Base-by-base conservation (phyloP, 1,140 invertebrate species). In the Rhopalosiphum maidis region DNA sequence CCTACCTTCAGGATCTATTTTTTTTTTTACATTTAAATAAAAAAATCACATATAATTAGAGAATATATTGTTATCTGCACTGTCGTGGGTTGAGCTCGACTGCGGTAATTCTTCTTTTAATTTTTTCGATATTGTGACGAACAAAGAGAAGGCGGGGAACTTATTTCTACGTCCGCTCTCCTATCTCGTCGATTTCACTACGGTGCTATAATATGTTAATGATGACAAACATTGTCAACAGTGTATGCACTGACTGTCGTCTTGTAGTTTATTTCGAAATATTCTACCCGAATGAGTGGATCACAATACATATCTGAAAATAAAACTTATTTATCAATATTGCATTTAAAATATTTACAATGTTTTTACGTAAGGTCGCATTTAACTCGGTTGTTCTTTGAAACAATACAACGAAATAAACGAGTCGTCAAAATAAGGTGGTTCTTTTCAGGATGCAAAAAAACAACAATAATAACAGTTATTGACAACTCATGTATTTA, bases 401-500 rank as follows among this genome's bases (percentile, higher is more conserved):
- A 60, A 60, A 60, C 30, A 30, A 11, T 35, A 77, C n/a, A n/a
- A 77, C 22, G 15, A n/a, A n/a, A 77, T 22, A 5, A 77, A 77
- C 15, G 11, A 22, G 37, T 43, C 23, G 41, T 23, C 41, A 6
- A 41, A n/a, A 43, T 25, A 43, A 7, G 22, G 9, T 43, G 30
- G 15, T 85, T 85, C 9, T 85, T 4, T 23, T 18, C 5, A 48
- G 43, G 48, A 37, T 89, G 18, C 35, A 60, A 22, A 90, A 90
- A 60, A 90, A 90, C 35, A 90, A 90, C 51, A 54, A 60, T 30
- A 55, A 37, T 90, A 54, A 46, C 43, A 30, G 21, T 90, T 92
- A 92, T 86, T 55, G 91, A 93, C 68, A 93, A 85, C 82, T 93
- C 91, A 23, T 93, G 46, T 93, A 93, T 93, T 93, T 93, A 93